Conservation (phyloP, 2,797 vertebrate species). For the Octomys mimax region DNA sequence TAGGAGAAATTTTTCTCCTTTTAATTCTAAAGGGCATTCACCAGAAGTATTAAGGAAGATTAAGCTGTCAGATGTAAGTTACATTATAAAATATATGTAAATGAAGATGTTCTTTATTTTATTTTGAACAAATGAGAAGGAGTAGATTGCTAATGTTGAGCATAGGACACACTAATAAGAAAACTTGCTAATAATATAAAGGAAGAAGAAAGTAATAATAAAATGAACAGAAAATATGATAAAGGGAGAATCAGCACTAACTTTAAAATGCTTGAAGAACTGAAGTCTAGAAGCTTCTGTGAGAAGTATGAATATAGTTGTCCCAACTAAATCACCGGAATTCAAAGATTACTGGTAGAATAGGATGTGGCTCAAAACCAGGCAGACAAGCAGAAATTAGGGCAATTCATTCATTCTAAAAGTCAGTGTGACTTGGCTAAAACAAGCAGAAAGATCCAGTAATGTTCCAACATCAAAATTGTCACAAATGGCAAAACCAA, state of each 20-base stretch:
- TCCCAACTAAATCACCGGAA: not conserved
- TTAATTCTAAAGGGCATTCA: slow-evolving; percentile 78
- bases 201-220: not conserved
- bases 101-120: slow-evolving; percentile 62
- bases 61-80: slow-evolving; percentile 76
- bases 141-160: not conserved
- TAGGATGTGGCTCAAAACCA: not conserved
- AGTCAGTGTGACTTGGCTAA: not conserved
- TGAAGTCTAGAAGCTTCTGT: not conserved
- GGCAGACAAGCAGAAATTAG: not conserved
- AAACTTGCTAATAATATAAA: not conserved
- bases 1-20: slow-evolving; percentile 69
- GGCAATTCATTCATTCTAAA: not conserved
- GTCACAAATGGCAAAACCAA: not conserved
- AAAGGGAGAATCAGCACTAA: not conserved
- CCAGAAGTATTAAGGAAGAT: slow-evolving; percentile 78
- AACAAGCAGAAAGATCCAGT: not conserved
- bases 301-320: not conserved
- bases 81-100: slow-evolving; percentile 49
- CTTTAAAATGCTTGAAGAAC: not conserved
- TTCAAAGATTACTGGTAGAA: not conserved
- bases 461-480: not conserved
- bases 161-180: not conserved
- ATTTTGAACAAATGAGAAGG: slow-evolving; percentile 71
- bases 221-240: not conserved